Base-by-base conservation (phyloP, 1,140 invertebrate species). In the Bombus pascuorum region DNA sequence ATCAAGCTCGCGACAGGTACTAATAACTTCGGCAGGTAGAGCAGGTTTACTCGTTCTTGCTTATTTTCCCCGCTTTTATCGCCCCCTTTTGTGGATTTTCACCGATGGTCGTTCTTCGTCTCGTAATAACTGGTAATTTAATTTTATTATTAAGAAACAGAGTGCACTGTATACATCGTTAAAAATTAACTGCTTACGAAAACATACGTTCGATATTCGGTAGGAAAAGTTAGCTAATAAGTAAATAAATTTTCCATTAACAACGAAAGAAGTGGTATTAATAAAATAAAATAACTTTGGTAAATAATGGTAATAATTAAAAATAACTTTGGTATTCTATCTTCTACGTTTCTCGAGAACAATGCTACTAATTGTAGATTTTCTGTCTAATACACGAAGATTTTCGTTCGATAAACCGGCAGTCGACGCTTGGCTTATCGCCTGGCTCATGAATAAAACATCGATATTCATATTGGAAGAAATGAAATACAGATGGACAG, bases 371-470 rank as follows among this genome's bases (percentile, higher is more conserved):
- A 72, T 44, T 34, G 37, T 47, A 3, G n/a, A 32, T 44, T 22
- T 9, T 37, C 25, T 53, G 25, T 32, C 34, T 53, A 62, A 47
- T 77, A 47, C 39, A 39, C 25, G 37, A 25, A 71, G 53, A 84
- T 80, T 37, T 62, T 72, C 53, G n/a, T 13, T 6, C 18, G 3
- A 32, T 47, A 77, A 37, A 15, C n/a, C 66, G n/a, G 2, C 78
- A 25, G 75, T 65, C 70, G 71, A 47, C 53, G n/a, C 44, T 68
- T 0, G 3, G 32, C 13, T 68, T 59, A 47, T 76, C 39, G 59
- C 18, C 3, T 13, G 28, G 22, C 12, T 87, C 80, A 85, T 88
- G 84, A 88, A 88, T 88, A 86, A 87, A 88, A 79, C 84, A 82
- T 66, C 22, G 77, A 82, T 62, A 72, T 80, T 75, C 59, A 65